phyloP scores from a whole-genome alignment of 1,140 invertebrate genomes.

The Drosophila kohkoa region DNA sequence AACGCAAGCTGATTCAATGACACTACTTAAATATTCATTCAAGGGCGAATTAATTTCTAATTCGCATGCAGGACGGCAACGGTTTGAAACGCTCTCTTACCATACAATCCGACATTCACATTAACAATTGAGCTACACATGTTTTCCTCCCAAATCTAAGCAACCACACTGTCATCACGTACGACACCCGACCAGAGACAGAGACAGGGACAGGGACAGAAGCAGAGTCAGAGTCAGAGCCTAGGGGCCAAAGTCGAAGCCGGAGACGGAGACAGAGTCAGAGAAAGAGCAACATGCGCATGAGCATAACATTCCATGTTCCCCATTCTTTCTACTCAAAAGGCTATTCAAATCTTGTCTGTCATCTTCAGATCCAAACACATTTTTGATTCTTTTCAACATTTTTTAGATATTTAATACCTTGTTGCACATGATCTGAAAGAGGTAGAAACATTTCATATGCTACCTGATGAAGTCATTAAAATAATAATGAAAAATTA shows the following conservation, averaged over 20 bases:
- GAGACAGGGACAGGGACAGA: neutral
- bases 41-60: constrained; percentile 81
- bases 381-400: neutral
- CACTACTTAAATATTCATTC: constrained; percentile 55
- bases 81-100: constrained; percentile 29
- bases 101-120: constrained; percentile 67
- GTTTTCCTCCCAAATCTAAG: constrained; percentile 80
- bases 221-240: too few relatives aligned
- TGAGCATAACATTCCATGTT: constrained; percentile 1
- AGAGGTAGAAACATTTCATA: too few relatives aligned
- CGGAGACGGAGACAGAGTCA: neutral
- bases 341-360: constrained; percentile 1
- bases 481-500: too few relatives aligned
- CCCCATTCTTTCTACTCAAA: neutral
- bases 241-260: too few relatives aligned
- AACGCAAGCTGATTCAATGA: constrained; percentile 45
- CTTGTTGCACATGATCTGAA: neutral
- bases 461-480: too few relatives aligned
- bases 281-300: constrained; percentile 1
- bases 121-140: constrained; percentile 82
- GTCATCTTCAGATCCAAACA: neutral
- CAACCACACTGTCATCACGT: constrained; percentile 71
- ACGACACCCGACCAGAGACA: constrained; percentile 28
- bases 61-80: constrained; percentile 75
- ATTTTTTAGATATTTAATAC: neutral